phyloP scores from a whole-genome alignment of 2,888 invertebrate species.

The Aphodius granarius region DNA sequence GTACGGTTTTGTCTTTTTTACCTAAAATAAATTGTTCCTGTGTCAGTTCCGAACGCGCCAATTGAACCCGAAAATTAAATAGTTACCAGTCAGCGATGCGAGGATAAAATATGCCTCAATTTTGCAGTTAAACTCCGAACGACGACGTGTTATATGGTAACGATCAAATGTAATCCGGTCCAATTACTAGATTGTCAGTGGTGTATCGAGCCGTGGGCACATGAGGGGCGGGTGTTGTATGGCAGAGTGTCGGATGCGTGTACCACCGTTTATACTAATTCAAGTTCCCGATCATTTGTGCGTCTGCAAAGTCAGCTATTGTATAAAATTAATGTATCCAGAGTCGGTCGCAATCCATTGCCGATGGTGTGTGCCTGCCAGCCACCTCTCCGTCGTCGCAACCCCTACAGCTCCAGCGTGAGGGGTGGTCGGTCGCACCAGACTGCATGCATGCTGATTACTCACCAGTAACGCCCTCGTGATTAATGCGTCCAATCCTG shows the following conservation, averaged over 20 bases:
- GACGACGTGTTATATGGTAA: constrained; percentile 12
- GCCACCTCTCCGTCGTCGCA: neutral
- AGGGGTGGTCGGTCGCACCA: constrained; percentile 25
- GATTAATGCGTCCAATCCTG: constrained; percentile 50
- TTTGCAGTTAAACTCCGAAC: neutral
- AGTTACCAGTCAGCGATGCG: neutral
- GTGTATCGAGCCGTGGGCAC: constrained; percentile 33
- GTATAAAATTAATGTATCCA: constrained; percentile 46
- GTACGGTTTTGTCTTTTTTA: neutral
- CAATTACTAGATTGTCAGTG: constrained; percentile 45
- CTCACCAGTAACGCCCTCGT: constrained; percentile 50
- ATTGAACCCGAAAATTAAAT: neutral
- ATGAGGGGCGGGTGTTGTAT: neutral
- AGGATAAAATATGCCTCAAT: neutral
- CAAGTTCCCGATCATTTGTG: constrained; percentile 41
- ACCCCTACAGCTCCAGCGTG: neutral
- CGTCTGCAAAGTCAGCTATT: constrained; percentile 45
- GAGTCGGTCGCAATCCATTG: constrained; percentile 41
- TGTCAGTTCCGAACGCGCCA: neutral
- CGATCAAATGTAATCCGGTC: constrained; percentile 37
- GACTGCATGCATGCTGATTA: constrained; percentile 46
- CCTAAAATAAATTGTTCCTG: neutral
- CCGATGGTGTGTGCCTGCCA: constrained; percentile 27
- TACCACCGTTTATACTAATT: constrained; percentile 40
- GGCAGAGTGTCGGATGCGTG: constrained; percentile 31